Evolutionary conservation across 2,797 vertebrate species (phyloP), one percentile per base, ranked within the genome.

Genomic region (Notolabrus celidotus): DNA sequence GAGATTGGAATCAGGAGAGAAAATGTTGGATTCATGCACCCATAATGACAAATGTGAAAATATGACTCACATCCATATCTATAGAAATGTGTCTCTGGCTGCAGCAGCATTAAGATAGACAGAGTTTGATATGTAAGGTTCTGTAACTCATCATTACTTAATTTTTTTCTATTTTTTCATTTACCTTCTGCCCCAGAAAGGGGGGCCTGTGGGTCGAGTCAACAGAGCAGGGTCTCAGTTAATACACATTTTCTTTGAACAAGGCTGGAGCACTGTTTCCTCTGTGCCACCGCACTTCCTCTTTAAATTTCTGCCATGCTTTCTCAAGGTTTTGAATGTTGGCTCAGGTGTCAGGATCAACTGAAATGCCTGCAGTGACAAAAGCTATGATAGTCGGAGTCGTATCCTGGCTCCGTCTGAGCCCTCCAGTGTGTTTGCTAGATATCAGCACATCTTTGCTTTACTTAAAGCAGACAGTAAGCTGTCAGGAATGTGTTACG

Each of bases 351-450:
- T 74, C 51, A 34, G 43, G 61, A 69, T 74, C 59, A 79, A 60
- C 52, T 61, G 34, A 71, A 75, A 69, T 1, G 70, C 53, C 74
- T 68, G 49, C 71, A 63, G 71, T 78, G 65, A 82, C 70, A 85
- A 77, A 76, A 27, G 20, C 63, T 29, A 38, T n/a, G 46, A 55
- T 65, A 64, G 56, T 42, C n/a, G 7, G 20, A 55, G 65, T 54
- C 2, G 11, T 51, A 55, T 50, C 33, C 58, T 54, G 64, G 55
- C 54, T 66, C 50, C 23, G n/a, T 66, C 68, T 68, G 52, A 71
- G 56, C 71, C 65, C 71, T 78, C 41, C 10, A 7, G 58, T 61
- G 33, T 31, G 63, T 65, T 77, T 68, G 58, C 49, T 50, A 39
- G 53, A 50, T 74, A 75, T 73, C 62, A 75, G 51, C 54, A 42